Evolutionary conservation across 30 jellyfish, hydroid and myxozoan genomes (phyloP).

Genomic region (Aurelia sp.): DNA sequence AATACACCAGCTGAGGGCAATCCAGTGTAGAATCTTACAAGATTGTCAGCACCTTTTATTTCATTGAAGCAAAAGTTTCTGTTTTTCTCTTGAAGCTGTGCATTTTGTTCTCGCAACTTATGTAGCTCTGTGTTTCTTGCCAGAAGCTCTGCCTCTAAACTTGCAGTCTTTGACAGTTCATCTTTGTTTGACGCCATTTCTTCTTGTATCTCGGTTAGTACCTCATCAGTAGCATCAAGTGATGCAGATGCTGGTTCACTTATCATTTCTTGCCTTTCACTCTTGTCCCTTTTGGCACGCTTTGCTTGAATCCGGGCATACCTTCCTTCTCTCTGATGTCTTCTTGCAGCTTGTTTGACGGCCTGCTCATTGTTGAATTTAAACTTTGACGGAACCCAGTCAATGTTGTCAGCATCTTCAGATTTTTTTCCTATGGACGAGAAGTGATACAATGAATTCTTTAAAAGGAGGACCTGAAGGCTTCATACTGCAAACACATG

Average conservation of each 20-base stretch:
- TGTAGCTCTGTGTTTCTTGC: slow-evolving; percentile 2
- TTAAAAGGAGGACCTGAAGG: background rate
- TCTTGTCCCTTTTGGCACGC: background rate
- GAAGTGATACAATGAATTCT: background rate
- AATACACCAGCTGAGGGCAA: slow-evolving; percentile 8
- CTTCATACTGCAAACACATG: background rate
- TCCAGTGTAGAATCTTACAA: slow-evolving; percentile 39
- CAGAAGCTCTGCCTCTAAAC: background rate
- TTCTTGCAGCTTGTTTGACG: slow-evolving; percentile 22
- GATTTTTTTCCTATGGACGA: slow-evolving; percentile 17
- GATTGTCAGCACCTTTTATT: slow-evolving; percentile 22
- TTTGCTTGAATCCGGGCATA: slow-evolving; percentile 18
- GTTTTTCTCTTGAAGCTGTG: background rate
- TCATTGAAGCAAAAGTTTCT: slow-evolving; percentile 36
- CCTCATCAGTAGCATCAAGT: no score
- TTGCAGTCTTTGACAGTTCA: background rate
- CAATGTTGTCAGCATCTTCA: slow-evolving; percentile 7
- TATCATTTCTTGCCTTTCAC: no score
- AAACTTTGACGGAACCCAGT: slow-evolving; percentile 42
- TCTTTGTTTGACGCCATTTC: background rate
- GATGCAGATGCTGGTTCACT: no score
- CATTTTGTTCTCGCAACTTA: background rate
- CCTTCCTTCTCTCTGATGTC: background rate
- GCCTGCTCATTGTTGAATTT: slow-evolving; percentile 18
- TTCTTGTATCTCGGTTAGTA: no score